phyloP scores from a whole-genome alignment of 2,888 invertebrate species.

The Pollenia angustigena region DNA sequence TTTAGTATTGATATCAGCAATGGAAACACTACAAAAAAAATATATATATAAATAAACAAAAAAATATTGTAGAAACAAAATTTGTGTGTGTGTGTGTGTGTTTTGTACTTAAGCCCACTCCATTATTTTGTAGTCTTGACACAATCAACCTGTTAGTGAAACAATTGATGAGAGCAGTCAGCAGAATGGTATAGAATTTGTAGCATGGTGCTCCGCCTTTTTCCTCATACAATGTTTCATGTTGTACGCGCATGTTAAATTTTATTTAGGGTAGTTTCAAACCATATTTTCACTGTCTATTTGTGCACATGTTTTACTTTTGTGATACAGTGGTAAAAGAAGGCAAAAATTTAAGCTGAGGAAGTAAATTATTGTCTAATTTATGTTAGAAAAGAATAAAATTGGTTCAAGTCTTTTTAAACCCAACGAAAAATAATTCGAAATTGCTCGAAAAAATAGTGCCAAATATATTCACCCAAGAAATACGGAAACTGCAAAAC shows the following conservation, averaged over 20 bases:
- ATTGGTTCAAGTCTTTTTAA: neutral
- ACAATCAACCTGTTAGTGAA: slow-evolving; percentile 72
- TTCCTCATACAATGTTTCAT: slow-evolving; percentile 57
- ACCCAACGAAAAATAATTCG: too few species aligned
- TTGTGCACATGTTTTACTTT: slow-evolving; percentile 73
- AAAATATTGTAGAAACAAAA: slow-evolving; percentile 48
- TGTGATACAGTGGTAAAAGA: slow-evolving; percentile 56
- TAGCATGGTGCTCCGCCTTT: slow-evolving; percentile 74
- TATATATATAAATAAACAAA: neutral
- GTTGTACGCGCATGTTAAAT: slow-evolving; percentile 72
- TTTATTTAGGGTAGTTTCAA: slow-evolving; percentile 72
- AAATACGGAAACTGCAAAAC: too few species aligned
- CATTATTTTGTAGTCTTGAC: slow-evolving; percentile 71
- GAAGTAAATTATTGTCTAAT: too few species aligned
- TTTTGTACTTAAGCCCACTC: slow-evolving; percentile 52
- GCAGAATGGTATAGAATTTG: slow-evolving; percentile 56
- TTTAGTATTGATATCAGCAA: slow-evolving; percentile 45
- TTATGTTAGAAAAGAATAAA: too few species aligned
- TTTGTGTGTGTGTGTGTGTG: slow-evolving; percentile 45
- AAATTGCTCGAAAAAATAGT: too few species aligned
- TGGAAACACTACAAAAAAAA: neutral
- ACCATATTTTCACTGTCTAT: slow-evolving; percentile 73
- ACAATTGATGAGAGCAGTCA: slow-evolving; percentile 72
- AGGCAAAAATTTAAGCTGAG: neutral
- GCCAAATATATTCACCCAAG: too few species aligned